A percentile compares a stretch with the other conserved stretches of the same genome.
Evolutionary conservation across 23 tunicate species (phyloP).

Genomic region (Trididemnum clinides): DNA sequence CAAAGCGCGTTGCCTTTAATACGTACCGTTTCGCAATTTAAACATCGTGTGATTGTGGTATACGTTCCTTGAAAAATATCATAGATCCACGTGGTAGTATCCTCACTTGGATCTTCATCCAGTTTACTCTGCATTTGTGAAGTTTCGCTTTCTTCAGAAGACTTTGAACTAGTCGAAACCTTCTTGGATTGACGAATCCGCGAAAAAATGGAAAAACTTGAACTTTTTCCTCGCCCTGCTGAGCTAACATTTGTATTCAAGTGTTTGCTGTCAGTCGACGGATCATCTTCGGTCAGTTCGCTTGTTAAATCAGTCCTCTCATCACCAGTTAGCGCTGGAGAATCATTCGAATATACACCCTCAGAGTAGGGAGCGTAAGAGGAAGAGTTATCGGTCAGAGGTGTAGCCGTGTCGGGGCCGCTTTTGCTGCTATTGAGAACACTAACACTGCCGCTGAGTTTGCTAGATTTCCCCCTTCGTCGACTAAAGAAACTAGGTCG

Average conservation of each 20-base stretch:
- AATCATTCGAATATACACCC: background rate
- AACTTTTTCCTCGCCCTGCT: background rate
- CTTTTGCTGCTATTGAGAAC: background rate
- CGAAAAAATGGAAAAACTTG: constrained; percentile 27
- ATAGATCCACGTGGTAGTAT: constrained; percentile 72
- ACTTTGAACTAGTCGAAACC: constrained; percentile 33
- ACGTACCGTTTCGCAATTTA: constrained; percentile 95
- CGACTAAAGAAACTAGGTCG: constrained; percentile 41
- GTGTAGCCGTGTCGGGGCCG: background rate
- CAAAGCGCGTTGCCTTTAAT: too few relatives aligned
- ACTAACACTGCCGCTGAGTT: background rate
- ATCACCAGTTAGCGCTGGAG: constrained; percentile 4
- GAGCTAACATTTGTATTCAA: background rate
- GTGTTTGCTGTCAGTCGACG: background rate
- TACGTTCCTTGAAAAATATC: constrained; percentile 95
- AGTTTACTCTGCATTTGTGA: background rate
- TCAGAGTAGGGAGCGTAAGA: constrained; percentile 14
- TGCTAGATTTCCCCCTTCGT: constrained; percentile 21
- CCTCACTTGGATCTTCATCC: constrained; percentile 41
- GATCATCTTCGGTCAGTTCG: background rate
- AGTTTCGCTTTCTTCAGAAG: constrained; percentile 15
- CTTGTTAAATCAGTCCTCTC: background rate
- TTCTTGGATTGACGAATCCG: constrained; percentile 33
- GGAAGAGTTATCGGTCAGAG: background rate
- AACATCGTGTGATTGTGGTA: constrained; percentile 93